A percentile compares a stretch with the other conserved stretches of the same genome.
Conservation (phyloP, 2,113 vertebrate genomes). For the Siniperca knerii region DNA sequence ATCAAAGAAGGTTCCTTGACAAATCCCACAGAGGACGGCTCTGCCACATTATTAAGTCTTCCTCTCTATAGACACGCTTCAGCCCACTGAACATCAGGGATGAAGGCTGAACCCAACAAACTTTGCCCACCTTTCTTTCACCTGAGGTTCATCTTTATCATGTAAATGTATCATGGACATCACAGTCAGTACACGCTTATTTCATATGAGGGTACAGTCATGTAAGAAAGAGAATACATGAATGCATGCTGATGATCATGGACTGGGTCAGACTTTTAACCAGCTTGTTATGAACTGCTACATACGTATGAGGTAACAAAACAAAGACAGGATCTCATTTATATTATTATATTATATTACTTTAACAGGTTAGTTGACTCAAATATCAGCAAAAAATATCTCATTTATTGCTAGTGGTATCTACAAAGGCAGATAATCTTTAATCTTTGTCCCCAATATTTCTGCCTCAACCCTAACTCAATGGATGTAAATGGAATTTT, state of each 20-base stretch:
- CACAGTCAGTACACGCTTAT: background rate
- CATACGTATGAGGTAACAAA: background rate
- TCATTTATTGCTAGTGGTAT: no score
- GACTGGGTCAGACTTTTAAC: background rate
- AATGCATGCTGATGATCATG: background rate
- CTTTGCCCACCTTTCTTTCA: slow-evolving; percentile 22
- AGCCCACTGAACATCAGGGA: slow-evolving; percentile 25
- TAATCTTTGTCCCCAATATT: background rate
- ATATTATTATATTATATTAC: background rate
- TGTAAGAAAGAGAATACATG: background rate
- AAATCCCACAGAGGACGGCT: slow-evolving; percentile 90
- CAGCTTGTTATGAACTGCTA: background rate
- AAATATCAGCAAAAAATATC: background rate
- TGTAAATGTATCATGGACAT: background rate
- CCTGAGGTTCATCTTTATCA: slow-evolving; percentile 19
- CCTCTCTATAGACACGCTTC: background rate
- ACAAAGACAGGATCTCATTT: background rate
- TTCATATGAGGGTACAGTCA: background rate
- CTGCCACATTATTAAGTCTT: slow-evolving; percentile 73
- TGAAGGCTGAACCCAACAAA: slow-evolving; percentile 12
- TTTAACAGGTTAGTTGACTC: background rate
- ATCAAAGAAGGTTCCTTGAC: slow-evolving; percentile 91
- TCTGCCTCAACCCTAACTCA: background rate
- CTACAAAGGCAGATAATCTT: background rate
- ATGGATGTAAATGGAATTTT: background rate